phyloP scores from a whole-genome alignment of 2,888 invertebrate genomes.

The Sylvicola fuscatus region DNA sequence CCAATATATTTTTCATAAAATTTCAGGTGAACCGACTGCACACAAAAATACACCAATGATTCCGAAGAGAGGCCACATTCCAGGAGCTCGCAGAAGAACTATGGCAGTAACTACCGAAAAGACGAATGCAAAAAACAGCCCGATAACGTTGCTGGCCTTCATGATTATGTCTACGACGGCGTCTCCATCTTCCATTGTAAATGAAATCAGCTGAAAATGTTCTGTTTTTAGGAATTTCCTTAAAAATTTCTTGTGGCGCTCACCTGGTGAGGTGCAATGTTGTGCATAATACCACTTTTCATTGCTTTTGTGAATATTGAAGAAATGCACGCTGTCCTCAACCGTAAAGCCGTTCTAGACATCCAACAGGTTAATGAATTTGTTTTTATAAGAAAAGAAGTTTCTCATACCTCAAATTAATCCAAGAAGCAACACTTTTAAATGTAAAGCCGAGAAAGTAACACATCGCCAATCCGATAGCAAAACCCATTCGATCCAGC shows the following conservation, averaged over 20 bases:
- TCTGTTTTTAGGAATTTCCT: no score
- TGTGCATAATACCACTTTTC: slow-evolving; percentile 6
- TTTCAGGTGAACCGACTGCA: background rate
- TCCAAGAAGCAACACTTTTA: slow-evolving; percentile 5
- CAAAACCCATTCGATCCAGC: background rate
- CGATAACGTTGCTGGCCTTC: slow-evolving; percentile 5
- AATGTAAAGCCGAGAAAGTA: slow-evolving; percentile 4
- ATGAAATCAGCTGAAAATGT: background rate
- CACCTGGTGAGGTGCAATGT: slow-evolving; percentile 6
- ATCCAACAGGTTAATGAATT: no score
- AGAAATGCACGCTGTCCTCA: slow-evolving; percentile 6
- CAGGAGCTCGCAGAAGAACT: slow-evolving; percentile 3
- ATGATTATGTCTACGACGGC: slow-evolving; percentile 4
- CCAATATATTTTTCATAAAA: background rate
- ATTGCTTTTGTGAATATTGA: slow-evolving; percentile 6
- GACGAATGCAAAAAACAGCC: slow-evolving; percentile 5
- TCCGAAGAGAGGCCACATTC: slow-evolving; percentile 5
- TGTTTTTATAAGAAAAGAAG: background rate
- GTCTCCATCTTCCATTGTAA: slow-evolving; percentile 5
- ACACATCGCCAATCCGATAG: slow-evolving; percentile 2
- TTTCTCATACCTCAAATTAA: slow-evolving; percentile 6
- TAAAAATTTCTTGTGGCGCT: no score
- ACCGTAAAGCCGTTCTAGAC: slow-evolving; percentile 6
- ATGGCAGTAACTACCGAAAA: slow-evolving; percentile 2
- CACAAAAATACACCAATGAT: slow-evolving; percentile 5